Evolutionary conservation across 2,888 invertebrate genomes (phyloP).

Genomic region (Aricia artaxerxes): DNA sequence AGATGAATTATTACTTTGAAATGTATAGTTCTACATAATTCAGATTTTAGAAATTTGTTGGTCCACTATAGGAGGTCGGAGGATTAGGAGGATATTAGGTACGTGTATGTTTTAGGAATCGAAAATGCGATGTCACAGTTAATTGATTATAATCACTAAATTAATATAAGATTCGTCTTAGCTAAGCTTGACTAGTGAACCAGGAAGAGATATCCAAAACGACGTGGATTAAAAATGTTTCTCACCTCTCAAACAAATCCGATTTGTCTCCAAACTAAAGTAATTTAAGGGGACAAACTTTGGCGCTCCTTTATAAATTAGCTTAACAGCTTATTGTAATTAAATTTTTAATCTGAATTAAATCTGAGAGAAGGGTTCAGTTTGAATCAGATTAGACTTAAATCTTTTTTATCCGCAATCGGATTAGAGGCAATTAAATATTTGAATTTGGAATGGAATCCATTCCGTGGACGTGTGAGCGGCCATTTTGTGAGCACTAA

Average conservation of each 20-base stretch:
- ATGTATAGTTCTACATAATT: background rate
- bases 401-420: background rate
- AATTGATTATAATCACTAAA: background rate
- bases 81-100: too few species aligned
- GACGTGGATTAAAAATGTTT: slow-evolving; percentile 1
- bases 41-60: background rate
- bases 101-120: too few species aligned
- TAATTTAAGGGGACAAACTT: slow-evolving; percentile 58
- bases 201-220: background rate
- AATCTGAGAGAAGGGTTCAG: background rate
- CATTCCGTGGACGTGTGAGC: slow-evolving; percentile 19
- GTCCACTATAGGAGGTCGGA: too few species aligned
- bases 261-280: slow-evolving; percentile 62
- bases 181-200: background rate
- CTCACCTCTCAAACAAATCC: slow-evolving; percentile 50
- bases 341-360: slow-evolving; percentile 7
- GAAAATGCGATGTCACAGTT: too few species aligned
- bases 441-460: slow-evolving; percentile 15
- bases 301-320: slow-evolving; percentile 35
- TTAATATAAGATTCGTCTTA: background rate
- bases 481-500: slow-evolving; percentile 34
- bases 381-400: background rate
- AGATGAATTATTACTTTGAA: slow-evolving; percentile 4
- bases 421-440: background rate
- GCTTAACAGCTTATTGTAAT: slow-evolving; percentile 19